phyloP scores from a whole-genome alignment of 2,888 invertebrate species.

The Aphodius granarius region DNA sequence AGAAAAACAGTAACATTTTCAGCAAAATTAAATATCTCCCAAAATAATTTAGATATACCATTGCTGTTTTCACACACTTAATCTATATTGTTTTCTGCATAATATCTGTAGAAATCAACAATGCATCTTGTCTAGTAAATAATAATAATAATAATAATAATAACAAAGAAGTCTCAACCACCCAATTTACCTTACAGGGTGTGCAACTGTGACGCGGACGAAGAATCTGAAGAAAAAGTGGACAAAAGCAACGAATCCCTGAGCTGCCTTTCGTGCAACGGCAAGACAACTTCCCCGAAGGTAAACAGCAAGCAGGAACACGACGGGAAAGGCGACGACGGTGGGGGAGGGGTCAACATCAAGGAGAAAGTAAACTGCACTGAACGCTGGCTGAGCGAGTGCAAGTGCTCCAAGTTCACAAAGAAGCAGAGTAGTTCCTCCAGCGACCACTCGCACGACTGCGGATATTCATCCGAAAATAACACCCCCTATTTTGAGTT shows the following conservation, averaged over 20 bases:
- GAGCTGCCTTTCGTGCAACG: constrained; percentile 32
- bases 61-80: too few species aligned
- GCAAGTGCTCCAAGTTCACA: constrained; percentile 39
- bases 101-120: too few species aligned
- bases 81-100: too few species aligned
- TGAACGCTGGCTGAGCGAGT: constrained; percentile 46
- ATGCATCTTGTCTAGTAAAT: too few species aligned
- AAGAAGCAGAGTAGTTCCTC: constrained; percentile 64
- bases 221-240: constrained; percentile 37
- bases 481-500: constrained; percentile 73
- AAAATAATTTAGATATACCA: too few species aligned
- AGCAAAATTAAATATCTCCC: too few species aligned
- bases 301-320: not conserved
- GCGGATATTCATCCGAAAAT: constrained; percentile 86
- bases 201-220: constrained; percentile 48
- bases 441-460: constrained; percentile 77
- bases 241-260: constrained; percentile 41
- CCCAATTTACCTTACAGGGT: not conserved
- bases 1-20: too few species aligned
- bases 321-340: not conserved
- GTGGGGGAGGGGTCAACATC: constrained; percentile 9
- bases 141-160: too few species aligned
- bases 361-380: constrained; percentile 22
- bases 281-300: not conserved
- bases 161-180: too few species aligned